Evolutionary conservation across 2,888 invertebrate genomes (phyloP).

Genomic region (Exephanes ischioxanthus): DNA sequence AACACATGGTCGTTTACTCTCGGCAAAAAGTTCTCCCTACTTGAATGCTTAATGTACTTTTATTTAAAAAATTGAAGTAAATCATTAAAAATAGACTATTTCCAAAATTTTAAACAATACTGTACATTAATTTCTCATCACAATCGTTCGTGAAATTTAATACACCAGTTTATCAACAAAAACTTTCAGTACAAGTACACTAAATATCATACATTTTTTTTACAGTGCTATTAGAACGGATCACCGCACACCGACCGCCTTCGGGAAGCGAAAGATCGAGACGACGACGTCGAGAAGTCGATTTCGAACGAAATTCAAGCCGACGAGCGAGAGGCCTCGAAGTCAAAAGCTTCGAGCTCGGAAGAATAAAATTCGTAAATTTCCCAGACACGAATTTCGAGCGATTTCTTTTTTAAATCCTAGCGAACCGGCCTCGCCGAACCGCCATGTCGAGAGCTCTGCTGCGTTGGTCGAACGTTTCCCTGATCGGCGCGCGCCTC

Average conservation of each 20-base stretch:
- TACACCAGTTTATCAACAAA: too few relatives aligned
- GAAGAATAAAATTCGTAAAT: constrained; percentile 14
- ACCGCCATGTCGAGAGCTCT: constrained; percentile 37
- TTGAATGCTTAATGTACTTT: too few relatives aligned
- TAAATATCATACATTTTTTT: too few relatives aligned
- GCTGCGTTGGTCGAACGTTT: constrained; percentile 16
- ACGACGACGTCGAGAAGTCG: constrained; percentile 87
- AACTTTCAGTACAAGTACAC: too few relatives aligned
- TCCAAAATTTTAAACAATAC: too few relatives aligned
- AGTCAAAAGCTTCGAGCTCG: constrained; percentile 74
- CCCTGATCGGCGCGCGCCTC: background rate
- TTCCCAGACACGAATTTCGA: background rate
- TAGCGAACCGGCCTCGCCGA: background rate
- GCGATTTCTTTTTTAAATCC: background rate
- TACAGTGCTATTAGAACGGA: too few relatives aligned
- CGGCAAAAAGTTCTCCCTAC: too few relatives aligned
- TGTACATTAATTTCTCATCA: too few relatives aligned
- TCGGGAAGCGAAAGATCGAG: constrained; percentile 90
- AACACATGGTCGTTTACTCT: too few relatives aligned
- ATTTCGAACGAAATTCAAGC: constrained; percentile 79
- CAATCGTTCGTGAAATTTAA: too few relatives aligned
- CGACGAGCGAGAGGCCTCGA: constrained; percentile 84
- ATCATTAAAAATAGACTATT: too few relatives aligned
- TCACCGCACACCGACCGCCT: constrained; percentile 76
- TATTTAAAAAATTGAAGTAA: too few relatives aligned